phyloP scores from a whole-genome alignment of 2,113 vertebrate species.

The Trochalopteron elliotii region DNA sequence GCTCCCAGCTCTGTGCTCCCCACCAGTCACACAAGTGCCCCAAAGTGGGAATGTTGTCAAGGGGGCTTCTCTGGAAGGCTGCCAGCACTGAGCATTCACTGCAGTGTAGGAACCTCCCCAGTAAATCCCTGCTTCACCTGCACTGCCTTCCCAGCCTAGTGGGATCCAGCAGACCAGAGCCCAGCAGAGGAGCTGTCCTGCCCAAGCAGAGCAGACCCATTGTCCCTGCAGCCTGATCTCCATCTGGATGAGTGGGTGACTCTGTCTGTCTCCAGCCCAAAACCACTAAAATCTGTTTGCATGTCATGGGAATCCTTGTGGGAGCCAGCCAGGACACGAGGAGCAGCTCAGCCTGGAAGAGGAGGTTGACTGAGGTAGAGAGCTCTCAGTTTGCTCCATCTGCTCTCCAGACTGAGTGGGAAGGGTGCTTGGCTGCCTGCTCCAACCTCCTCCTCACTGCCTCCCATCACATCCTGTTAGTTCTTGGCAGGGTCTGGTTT shows the following conservation, averaged over 20 bases:
- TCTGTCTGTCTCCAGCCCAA: background rate
- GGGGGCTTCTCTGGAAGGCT: background rate
- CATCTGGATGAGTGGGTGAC: background rate
- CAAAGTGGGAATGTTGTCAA: fast-evolving
- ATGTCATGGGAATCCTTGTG: background rate
- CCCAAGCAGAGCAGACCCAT: background rate
- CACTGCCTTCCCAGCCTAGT: background rate
- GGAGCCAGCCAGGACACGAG: background rate
- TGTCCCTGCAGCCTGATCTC: background rate
- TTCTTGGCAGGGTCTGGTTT: background rate
- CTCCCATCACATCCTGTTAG: background rate
- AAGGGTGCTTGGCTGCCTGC: background rate
- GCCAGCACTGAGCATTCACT: background rate
- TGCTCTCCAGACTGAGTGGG: constrained; percentile 24
- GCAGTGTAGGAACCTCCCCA: fast-evolving
- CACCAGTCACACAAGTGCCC: fast-evolving
- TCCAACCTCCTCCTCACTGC: background rate
- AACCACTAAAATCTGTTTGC: background rate
- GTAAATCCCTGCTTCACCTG: background rate
- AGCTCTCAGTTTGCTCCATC: background rate
- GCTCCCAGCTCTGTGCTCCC: background rate
- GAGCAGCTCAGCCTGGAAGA: background rate
- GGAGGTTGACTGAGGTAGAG: background rate
- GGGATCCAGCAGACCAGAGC: background rate
- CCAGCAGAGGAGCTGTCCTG: background rate